Base-by-base conservation (phyloP, 2,113 vertebrate species). In the Embiotoca jacksoni region DNA sequence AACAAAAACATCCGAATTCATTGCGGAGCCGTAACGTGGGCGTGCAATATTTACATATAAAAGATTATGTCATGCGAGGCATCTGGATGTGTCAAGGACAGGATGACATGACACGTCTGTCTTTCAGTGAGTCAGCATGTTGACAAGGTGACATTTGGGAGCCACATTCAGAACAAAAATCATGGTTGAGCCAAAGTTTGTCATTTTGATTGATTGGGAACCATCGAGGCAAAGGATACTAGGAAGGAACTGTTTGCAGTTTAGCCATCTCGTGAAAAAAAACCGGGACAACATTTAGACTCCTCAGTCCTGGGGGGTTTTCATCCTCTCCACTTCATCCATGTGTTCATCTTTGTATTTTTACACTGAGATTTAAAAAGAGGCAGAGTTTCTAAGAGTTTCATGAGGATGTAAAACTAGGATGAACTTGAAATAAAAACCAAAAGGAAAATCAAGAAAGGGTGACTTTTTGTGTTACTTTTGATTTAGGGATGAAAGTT, bases 181-280 rank as follows among this genome's bases (percentile, higher is more conserved):
- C 16, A n/a, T 1, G 3, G 49, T 32, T 31, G 56, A 52, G 75
- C 37, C 75, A 72, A 47, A 36, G 23, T 55, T 72, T 64, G 60
- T 73, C 58, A 78, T 67, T 78, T 64, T 76, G 81, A 86, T 63
- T 72, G 76, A 75, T 64, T n/a, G 15, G 30, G 46, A 66, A 72
- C 31, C 54, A 50, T 0, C 11, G 50, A 61, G 23, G 35, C 55
- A 57, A 56, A 79, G 52, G 75, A 81, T 39, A 50, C 37, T 2
- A 56, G 37, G 47, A 70, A 57, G 32, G 62, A 59, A 37, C 55
- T 30, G 73, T 71, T 69, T 77, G 75, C 59, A 39, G 39, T 76
- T 70, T 32, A 67, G 72, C 60, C 46, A 3, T 63, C 23, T 23
- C 23, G 23, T 23, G 23, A 23, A 50, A 54, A 7, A 16, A 83